phyloP scores from a whole-genome alignment of 2,113 vertebrate species.

The Benitochromis conjunctus region DNA sequence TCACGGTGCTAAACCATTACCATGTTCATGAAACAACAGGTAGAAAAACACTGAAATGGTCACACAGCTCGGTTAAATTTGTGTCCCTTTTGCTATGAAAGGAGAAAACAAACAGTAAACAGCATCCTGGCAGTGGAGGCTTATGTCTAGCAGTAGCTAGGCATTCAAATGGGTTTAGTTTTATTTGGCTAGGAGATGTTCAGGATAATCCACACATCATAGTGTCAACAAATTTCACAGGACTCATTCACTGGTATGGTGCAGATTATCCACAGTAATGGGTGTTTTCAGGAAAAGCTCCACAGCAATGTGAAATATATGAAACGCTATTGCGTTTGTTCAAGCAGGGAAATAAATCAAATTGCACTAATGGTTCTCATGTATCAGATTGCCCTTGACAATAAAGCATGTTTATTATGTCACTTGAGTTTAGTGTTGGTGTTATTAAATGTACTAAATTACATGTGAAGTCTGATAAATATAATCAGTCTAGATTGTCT shows the following conservation, averaged over 20 bases:
- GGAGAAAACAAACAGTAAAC: background rate
- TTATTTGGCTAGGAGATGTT: background rate
- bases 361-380: background rate
- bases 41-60: background rate
- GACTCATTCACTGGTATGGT: background rate
- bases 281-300: background rate
- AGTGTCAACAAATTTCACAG: background rate
- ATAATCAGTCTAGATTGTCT: background rate
- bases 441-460: background rate
- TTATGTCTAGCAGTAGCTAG: background rate
- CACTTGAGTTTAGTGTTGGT: background rate
- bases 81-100: background rate
- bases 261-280: background rate
- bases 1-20: background rate
- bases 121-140: background rate
- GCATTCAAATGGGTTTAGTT: background rate
- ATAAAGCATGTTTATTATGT: conserved; percentile 24
- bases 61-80: background rate
- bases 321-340: background rate
- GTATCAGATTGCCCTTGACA: background rate
- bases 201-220: background rate
- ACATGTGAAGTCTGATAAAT: background rate
- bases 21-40: background rate
- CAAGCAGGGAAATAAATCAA: background rate
- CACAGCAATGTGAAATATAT: background rate